These are phyloP conservation scores for Pygathrix nemaeus DNA, from an alignment of 2,113 vertebrate genomes.

Conservation along the genomic window DNA sequence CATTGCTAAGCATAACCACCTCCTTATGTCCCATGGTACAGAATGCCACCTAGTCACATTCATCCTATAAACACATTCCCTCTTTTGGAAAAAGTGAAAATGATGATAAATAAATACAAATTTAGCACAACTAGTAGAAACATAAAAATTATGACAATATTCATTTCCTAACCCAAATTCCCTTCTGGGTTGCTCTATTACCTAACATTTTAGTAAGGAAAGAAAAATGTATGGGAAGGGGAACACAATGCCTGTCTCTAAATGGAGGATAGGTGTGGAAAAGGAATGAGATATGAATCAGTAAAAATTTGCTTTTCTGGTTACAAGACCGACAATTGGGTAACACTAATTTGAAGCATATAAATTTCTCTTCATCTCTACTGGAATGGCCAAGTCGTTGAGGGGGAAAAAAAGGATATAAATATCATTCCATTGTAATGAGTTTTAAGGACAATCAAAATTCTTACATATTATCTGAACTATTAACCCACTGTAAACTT, in stretches of 20 bases:
- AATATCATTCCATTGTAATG: background rate
- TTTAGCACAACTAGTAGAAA: background rate
- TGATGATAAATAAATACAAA: background rate
- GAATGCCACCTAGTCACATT: background rate
- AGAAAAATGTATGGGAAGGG: background rate
- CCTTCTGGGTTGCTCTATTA: background rate
- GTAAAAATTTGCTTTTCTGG: background rate
- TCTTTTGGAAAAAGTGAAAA: background rate
- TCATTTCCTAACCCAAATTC: background rate
- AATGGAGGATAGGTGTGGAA: background rate
- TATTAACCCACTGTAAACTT: background rate
- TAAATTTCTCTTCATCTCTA: background rate
- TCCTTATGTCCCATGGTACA: background rate
- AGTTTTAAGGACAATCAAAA: background rate
- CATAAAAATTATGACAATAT: background rate
- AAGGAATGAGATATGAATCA: background rate
- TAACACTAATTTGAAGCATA: conserved; percentile 7
- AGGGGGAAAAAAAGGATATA: background rate
- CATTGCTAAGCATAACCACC: background rate
- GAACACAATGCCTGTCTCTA: background rate
- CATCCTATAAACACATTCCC: background rate
- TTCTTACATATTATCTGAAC: background rate
- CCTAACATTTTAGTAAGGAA: background rate
- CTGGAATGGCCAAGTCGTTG: background rate
- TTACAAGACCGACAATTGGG: background rate